Conservation (phyloP, 2,888 invertebrate genomes). For the Hermaeophaga mercurialis region DNA sequence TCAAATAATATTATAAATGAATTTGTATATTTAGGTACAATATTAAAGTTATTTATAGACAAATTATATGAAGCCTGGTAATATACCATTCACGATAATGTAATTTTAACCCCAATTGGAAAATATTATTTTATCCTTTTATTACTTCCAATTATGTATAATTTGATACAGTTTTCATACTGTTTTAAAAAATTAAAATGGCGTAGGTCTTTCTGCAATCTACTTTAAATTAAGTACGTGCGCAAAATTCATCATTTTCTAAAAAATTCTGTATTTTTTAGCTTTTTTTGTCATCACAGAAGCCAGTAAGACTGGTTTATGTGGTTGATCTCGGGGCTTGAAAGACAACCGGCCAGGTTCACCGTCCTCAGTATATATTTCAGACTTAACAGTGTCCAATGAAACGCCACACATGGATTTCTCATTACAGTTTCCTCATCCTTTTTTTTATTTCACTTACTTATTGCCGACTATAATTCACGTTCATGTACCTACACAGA, state of each 20-base stretch:
- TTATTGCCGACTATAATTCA: slow-evolving; percentile 32
- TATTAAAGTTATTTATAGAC: too few relatives aligned
- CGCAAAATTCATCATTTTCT: slow-evolving; percentile 18
- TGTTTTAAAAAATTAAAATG: slow-evolving; percentile 4
- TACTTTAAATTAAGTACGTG: slow-evolving; percentile 16
- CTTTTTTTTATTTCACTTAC: slow-evolving; percentile 28
- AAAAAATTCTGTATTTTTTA: slow-evolving; percentile 45
- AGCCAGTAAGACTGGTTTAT: slow-evolving; percentile 56
- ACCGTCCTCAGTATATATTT: slow-evolving; percentile 55
- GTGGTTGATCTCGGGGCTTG: slow-evolving; percentile 8
- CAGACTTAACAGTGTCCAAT: slow-evolving; percentile 51
- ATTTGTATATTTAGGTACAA: too few relatives aligned
- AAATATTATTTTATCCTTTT: too few relatives aligned
- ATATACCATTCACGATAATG: background rate
- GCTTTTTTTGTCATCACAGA: slow-evolving; percentile 42
- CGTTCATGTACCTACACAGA: slow-evolving; percentile 30
- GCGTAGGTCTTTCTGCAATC: slow-evolving; percentile 1
- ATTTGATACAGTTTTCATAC: background rate
- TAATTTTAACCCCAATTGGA: background rate
- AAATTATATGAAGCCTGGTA: too few relatives aligned
- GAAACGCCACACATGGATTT: slow-evolving; percentile 49
- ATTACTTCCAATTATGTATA: slow-evolving; percentile 15
- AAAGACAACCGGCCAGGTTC: slow-evolving; percentile 42
- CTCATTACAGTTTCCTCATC: slow-evolving; percentile 47
- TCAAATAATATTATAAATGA: too few relatives aligned